phyloP scores from a whole-genome alignment of 2,888 invertebrate species.

The Megamerina dolium region DNA sequence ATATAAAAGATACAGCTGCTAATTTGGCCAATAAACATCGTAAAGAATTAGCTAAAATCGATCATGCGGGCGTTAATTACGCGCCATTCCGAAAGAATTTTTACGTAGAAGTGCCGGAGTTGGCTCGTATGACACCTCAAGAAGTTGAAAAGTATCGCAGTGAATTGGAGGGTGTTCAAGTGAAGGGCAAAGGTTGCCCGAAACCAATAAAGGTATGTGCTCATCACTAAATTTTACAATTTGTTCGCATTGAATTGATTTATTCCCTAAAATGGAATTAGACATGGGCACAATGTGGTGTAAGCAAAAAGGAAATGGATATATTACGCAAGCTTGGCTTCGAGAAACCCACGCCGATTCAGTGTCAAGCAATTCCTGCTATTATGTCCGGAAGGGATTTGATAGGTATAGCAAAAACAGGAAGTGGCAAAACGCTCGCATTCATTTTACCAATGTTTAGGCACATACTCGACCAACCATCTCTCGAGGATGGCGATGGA shows the following conservation, averaged over 20 bases:
- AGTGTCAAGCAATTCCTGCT: constrained; percentile 94
- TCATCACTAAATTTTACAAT: neutral
- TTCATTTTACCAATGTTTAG: constrained; percentile 96
- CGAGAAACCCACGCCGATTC: constrained; percentile 98
- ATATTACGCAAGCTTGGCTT: constrained; percentile 83
- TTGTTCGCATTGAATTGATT: neutral
- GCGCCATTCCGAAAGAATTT: constrained; percentile 88
- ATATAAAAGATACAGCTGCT: constrained; percentile 84
- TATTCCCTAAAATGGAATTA: no score
- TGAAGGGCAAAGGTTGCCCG: constrained; percentile 95
- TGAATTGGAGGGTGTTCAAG: constrained; percentile 91
- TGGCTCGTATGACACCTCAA: constrained; percentile 82
- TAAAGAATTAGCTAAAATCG: constrained; percentile 90
- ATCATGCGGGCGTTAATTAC: constrained; percentile 82
- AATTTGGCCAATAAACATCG: constrained; percentile 84
- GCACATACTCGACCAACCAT: constrained; percentile 90
- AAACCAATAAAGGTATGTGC: constrained; percentile 70
- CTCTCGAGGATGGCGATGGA: constrained; percentile 93
- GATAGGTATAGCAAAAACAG: constrained; percentile 98
- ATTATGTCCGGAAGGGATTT: constrained; percentile 96
- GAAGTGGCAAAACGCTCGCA: constrained; percentile 96
- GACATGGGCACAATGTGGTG: constrained; percentile 98
- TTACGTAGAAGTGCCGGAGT: constrained; percentile 95
- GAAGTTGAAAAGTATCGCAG: constrained; percentile 79
- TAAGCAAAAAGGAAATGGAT: constrained; percentile 91